phyloP scores from a whole-genome alignment of 92 coral and sea anemone species.

The Paragorgia papillata region DNA sequence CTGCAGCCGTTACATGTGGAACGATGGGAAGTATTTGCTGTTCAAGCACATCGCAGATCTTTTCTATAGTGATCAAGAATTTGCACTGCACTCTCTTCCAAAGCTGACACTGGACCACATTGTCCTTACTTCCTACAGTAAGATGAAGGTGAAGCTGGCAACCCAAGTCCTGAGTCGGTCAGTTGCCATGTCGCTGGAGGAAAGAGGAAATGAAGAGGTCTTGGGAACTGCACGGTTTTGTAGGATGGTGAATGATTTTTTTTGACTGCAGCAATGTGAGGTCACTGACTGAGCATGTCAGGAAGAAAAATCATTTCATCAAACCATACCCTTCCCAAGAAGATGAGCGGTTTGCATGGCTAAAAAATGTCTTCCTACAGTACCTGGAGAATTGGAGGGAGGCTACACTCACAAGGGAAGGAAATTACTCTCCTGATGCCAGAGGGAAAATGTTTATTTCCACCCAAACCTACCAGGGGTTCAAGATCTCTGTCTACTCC shows the following conservation, averaged over 20 bases:
- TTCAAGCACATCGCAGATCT: too few species aligned
- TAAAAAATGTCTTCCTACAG: conserved; percentile 16
- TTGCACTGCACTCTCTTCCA: too few species aligned
- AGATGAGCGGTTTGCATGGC: conserved; percentile 61
- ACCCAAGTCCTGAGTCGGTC: too few species aligned
- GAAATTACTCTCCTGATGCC: background rate
- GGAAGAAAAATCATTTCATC: conserved; percentile 64
- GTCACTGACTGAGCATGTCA: conserved; percentile 61
- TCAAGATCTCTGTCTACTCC: background rate
- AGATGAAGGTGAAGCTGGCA: too few species aligned
- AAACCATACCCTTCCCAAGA: conserved; percentile 62
- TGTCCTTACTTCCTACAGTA: too few species aligned
- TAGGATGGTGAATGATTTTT: conserved; percentile 58
- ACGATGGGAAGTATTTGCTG: too few species aligned
- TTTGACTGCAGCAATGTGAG: conserved; percentile 70
- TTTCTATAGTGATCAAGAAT: too few species aligned
- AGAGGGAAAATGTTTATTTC: conserved; percentile 11
- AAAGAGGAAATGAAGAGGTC: conserved; percentile 43
- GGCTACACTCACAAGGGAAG: conserved; percentile 7
- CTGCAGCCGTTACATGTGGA: too few species aligned
- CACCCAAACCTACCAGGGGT: conserved; percentile 9
- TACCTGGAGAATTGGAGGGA: conserved; percentile 21
- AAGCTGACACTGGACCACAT: too few species aligned
- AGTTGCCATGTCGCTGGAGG: too few species aligned
- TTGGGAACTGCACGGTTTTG: conserved; percentile 59